These are phyloP conservation scores for Bombus affinis DNA, from an alignment of 1,140 invertebrate species.

Conservation along the genomic window DNA sequence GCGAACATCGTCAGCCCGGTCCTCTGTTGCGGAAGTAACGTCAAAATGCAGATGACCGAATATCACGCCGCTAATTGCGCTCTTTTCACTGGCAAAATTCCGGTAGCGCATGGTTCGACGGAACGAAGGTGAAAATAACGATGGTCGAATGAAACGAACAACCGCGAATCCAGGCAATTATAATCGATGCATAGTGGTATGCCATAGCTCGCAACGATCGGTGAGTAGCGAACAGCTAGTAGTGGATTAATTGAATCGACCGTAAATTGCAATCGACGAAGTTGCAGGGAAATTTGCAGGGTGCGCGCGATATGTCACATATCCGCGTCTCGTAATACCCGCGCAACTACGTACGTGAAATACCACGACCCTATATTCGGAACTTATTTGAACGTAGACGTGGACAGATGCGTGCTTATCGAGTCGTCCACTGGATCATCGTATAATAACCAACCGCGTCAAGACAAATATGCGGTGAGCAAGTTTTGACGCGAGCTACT, in stretches of 20 bases:
- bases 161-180: slow-evolving; percentile 31
- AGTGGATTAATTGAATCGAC: slow-evolving; percentile 45
- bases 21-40: neutral
- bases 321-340: neutral
- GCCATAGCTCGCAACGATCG: neutral
- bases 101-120: neutral
- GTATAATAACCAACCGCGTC: slow-evolving; percentile 45
- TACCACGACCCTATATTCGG: neutral
- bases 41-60: neutral
- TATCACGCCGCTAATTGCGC: slow-evolving; percentile 7
- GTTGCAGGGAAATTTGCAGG: slow-evolving; percentile 27
- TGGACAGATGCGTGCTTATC: neutral
- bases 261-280: slow-evolving; percentile 48
- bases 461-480: slow-evolving; percentile 49
- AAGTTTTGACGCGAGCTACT: slow-evolving; percentile 49
- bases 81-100: neutral
- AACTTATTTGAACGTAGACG: slow-evolving; percentile 8
- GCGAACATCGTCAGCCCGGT: neutral
- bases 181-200: neutral
- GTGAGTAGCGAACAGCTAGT: neutral
- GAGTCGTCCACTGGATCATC: slow-evolving; percentile 32
- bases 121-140: slow-evolving; percentile 3
- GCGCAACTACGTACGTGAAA: neutral
- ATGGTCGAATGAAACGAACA: neutral
- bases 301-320: neutral